Conservation (phyloP, 37 sponge, comb jelly and placozoan genomes). For the Diacarnus erythraeanus region DNA sequence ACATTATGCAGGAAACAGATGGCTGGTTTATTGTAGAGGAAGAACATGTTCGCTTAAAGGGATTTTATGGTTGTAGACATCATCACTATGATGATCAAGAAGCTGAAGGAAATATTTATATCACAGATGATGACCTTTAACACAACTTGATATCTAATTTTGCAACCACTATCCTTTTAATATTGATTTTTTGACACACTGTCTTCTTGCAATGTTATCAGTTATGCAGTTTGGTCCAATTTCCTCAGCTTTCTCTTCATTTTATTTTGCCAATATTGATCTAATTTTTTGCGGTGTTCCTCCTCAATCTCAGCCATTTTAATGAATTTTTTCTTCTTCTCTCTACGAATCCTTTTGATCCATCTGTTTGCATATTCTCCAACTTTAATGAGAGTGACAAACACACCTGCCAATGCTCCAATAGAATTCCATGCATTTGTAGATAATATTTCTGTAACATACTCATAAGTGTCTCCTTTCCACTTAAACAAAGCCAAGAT, state of each 20-base stretch:
- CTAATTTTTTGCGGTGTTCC: constrained; percentile 10
- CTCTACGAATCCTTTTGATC: constrained; percentile 36
- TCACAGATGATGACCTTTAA: constrained; percentile 48
- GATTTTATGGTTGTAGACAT: constrained; percentile 11
- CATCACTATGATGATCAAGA: constrained; percentile 21
- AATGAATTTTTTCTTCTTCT: constrained; percentile 32
- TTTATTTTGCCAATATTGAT: constrained; percentile 16
- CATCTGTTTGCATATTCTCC: constrained; percentile 33
- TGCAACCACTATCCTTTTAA: not conserved
- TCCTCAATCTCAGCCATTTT: constrained; percentile 34
- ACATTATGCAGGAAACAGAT: constrained; percentile 8
- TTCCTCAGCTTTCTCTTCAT: not conserved
- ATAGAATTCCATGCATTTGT: constrained; percentile 44
- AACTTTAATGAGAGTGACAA: constrained; percentile 50
- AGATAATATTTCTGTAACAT: constrained; percentile 35
- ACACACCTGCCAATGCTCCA: constrained; percentile 54
- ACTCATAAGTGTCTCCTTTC: constrained; percentile 36
- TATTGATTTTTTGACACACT: not conserved
- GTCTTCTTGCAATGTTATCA: not conserved
- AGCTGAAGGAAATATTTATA: constrained; percentile 45
- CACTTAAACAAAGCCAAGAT: constrained; percentile 49
- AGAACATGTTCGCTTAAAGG: not conserved
- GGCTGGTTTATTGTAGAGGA: not conserved
- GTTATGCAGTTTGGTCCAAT: not conserved
- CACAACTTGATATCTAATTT: not conserved